These are phyloP conservation scores for Pangasianodon gigas DNA, from an alignment of 2,113 vertebrate genomes.

Conservation along the genomic window DNA sequence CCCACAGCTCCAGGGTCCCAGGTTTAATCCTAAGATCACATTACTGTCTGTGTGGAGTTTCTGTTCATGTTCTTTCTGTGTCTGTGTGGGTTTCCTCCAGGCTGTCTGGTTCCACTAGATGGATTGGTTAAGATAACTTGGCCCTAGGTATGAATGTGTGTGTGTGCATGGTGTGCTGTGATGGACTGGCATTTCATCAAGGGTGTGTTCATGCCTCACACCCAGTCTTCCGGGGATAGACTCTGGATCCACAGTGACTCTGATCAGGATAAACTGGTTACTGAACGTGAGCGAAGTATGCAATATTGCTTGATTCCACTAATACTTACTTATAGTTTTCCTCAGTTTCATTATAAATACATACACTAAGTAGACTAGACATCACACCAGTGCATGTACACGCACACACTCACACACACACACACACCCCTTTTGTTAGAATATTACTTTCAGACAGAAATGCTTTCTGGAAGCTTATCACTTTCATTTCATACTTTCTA, in stretches of 20 bases:
- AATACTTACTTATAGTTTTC: not conserved
- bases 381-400: not conserved
- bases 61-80: not conserved
- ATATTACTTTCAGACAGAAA: not conserved
- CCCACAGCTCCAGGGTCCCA: not conserved
- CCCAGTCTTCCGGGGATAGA: not conserved
- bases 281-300: not conserved
- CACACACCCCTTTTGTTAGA: not conserved
- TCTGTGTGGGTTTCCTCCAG: not conserved
- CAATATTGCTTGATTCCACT: not conserved
- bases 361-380: not conserved
- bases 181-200: not conserved
- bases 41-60: not conserved
- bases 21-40: not conserved
- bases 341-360: not conserved
- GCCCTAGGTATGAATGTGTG: not conserved
- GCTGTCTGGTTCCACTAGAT: not conserved
- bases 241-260: not conserved
- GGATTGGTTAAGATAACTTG: not conserved
- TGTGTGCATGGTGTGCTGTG: not conserved
- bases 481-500: constrained; percentile 6
- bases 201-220: not conserved
- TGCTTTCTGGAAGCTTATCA: not conserved
- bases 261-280: not conserved
- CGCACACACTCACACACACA: not conserved